Conservation (phyloP, 2,797 vertebrate genomes). For the Argentina silus region DNA sequence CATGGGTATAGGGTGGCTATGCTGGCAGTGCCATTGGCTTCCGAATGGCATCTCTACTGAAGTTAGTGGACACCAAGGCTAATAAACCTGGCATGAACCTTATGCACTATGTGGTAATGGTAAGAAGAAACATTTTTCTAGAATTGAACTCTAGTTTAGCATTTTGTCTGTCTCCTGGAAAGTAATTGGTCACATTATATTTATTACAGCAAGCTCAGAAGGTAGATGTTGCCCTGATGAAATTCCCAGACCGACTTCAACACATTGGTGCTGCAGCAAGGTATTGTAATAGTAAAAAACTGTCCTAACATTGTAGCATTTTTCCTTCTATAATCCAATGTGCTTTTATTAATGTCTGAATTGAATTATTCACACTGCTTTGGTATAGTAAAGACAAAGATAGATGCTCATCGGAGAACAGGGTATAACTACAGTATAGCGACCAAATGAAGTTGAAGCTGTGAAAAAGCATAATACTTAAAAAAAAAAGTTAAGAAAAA, state of each 20-base stretch:
- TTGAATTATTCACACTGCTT: neutral
- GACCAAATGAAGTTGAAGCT: too few species aligned
- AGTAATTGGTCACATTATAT: conserved; percentile 6
- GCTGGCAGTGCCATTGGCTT: conserved; percentile 84
- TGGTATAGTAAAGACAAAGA: neutral
- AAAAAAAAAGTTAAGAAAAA: too few species aligned
- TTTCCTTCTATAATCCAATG: neutral
- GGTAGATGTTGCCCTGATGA: conserved; percentile 71
- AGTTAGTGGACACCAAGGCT: conserved; percentile 83
- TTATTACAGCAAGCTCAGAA: conserved; percentile 81
- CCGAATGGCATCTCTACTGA: conserved; percentile 81
- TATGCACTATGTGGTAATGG: conserved; percentile 88
- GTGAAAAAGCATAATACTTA: too few species aligned
- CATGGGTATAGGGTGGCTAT: conserved; percentile 80
- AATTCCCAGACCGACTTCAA: conserved; percentile 75
- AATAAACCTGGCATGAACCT: conserved; percentile 88
- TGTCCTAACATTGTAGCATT: neutral
- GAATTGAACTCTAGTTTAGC: neutral
- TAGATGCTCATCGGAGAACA: too few species aligned
- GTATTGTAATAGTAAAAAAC: conserved; percentile 54
- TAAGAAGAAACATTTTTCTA: conserved; percentile 43
- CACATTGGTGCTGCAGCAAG: conserved; percentile 78
- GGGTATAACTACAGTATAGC: too few species aligned
- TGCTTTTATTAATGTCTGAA: conserved; percentile 6
- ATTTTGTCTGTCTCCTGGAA: neutral